Conservation (phyloP, 2,797 vertebrate genomes). For the Brotula barbata region DNA sequence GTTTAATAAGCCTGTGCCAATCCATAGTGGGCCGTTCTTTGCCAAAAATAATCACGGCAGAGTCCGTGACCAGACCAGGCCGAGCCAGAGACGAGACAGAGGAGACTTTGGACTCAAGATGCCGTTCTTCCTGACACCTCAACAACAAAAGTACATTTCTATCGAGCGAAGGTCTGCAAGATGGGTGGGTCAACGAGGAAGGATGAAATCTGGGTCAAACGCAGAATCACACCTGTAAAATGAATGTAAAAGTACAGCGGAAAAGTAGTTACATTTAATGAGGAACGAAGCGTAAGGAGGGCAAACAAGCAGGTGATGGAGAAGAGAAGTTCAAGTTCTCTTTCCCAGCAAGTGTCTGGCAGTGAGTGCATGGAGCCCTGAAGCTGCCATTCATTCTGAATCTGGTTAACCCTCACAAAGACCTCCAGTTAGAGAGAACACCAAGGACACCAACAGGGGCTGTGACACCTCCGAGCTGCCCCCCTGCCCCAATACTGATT, state of each 20-base stretch:
- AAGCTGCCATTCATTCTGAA: constrained; percentile 48
- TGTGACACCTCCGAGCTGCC: constrained; percentile 40
- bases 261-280: not conserved
- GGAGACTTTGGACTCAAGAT: constrained; percentile 10
- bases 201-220: too few relatives aligned
- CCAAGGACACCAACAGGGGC: constrained; percentile 21
- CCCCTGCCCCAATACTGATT: constrained; percentile 24
- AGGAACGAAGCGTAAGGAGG: not conserved
- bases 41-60: constrained; percentile 51
- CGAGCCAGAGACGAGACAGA: constrained; percentile 30
- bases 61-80: constrained; percentile 26
- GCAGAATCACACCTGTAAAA: too few relatives aligned
- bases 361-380: constrained; percentile 22
- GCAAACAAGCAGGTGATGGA: constrained; percentile 1
- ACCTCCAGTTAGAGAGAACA: constrained; percentile 54
- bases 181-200: too few relatives aligned
- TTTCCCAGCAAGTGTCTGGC: constrained; percentile 14
- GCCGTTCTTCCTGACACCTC: too few relatives aligned
- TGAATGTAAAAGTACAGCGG: too few relatives aligned
- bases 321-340: constrained; percentile 14
- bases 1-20: constrained; percentile 58
- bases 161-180: too few relatives aligned
- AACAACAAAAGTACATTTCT: too few relatives aligned
- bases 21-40: constrained; percentile 51
- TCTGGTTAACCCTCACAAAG: constrained; percentile 64